Percentiles rank a stretch among this genome's conserved stretches.
phyloP scores from a whole-genome alignment of 2,113 vertebrate species.

The Tapirus terrestris region DNA sequence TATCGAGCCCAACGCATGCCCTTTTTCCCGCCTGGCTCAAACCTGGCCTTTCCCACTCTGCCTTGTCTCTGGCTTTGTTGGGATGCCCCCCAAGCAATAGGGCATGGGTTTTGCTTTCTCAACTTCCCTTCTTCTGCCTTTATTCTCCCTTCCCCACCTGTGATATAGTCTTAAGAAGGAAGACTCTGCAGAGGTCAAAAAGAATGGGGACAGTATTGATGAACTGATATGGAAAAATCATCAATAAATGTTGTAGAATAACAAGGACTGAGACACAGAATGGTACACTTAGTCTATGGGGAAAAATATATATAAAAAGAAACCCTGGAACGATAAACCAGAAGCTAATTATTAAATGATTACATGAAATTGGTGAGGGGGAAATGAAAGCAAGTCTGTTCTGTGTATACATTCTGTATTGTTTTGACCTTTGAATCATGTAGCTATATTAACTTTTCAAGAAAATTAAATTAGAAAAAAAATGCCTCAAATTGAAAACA shows the following conservation, averaged over 20 bases:
- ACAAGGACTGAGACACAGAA: neutral
- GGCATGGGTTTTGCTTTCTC: neutral
- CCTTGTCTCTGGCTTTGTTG: neutral
- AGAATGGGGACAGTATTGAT: neutral
- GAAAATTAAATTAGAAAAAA: neutral
- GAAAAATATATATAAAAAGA: neutral
- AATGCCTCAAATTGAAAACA: neutral
- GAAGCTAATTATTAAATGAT: constrained; percentile 30
- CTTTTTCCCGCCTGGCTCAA: neutral
- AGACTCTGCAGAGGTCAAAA: neutral
- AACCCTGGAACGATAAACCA: neutral
- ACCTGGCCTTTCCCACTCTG: neutral
- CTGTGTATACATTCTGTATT: neutral
- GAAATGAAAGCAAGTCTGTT: neutral
- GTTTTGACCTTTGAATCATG: neutral
- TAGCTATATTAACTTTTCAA: neutral
- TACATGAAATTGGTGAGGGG: neutral
- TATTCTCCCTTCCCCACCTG: neutral
- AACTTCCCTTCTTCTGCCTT: neutral
- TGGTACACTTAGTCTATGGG: neutral
- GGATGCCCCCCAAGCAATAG: neutral
- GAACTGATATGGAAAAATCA: neutral
- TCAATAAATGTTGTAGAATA: neutral
- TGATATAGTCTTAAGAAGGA: neutral
- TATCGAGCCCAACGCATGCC: neutral